Evolutionary conservation across 1,140 invertebrate genomes (phyloP).

Genomic region (Octopus sinensis): DNA sequence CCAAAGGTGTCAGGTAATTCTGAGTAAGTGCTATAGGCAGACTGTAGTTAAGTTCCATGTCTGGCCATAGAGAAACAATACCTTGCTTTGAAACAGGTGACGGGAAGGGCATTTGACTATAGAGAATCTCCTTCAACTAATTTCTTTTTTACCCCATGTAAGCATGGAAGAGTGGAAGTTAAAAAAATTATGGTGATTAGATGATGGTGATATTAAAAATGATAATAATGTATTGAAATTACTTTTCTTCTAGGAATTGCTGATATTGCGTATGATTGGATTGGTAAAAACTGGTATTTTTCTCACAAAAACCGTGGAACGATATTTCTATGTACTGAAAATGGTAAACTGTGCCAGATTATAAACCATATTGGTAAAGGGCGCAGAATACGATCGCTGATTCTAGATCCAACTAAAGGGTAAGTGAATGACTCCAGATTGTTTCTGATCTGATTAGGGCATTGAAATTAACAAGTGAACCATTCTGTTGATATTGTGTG

Average conservation of each 20-base stretch:
- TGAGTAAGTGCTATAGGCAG: no score
- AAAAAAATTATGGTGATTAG: not conserved
- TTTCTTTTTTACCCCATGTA: not conserved
- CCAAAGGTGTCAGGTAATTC: no score
- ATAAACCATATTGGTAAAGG: slow-evolving; percentile 65
- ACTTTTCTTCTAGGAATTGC: slow-evolving; percentile 34
- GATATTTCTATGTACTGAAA: slow-evolving; percentile 60
- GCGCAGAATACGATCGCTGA: slow-evolving; percentile 68
- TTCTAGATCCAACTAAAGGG: slow-evolving; percentile 93
- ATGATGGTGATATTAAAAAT: not conserved
- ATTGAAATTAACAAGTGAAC: no score
- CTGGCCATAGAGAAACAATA: no score
- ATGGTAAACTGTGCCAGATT: slow-evolving; percentile 60
- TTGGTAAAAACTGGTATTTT: slow-evolving; percentile 93
- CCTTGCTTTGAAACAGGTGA: no score
- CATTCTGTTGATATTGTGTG: no score
- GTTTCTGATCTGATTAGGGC: no score
- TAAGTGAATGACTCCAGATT: slow-evolving; percentile 61
- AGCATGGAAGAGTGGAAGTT: not conserved
- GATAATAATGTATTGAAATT: not conserved
- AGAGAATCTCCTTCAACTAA: not conserved
- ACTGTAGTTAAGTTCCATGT: no score
- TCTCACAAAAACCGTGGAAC: slow-evolving; percentile 72
- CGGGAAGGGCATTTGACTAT: not conserved
- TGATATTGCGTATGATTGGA: slow-evolving; percentile 90